Percentiles rank a stretch among this genome's conserved stretches.
phyloP scores from a whole-genome alignment of 2,797 vertebrate species.

The Arremon brunneinucha region DNA sequence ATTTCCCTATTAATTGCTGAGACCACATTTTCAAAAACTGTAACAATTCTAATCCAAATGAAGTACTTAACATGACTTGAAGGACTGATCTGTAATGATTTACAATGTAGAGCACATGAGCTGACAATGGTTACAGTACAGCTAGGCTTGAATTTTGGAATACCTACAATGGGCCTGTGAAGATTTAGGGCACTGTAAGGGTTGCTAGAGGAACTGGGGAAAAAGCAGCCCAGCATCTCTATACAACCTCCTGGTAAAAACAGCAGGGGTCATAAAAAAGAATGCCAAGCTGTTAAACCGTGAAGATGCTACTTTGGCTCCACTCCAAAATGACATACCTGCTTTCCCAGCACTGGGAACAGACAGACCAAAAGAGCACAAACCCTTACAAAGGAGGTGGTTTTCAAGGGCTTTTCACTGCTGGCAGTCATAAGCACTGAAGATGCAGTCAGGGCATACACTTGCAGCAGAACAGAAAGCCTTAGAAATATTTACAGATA shows the following conservation, averaged over 20 bases:
- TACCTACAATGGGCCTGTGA: not conserved
- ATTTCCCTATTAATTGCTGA: not conserved
- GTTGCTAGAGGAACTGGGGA: conserved; percentile 1
- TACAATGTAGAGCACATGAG: not conserved
- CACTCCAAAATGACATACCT: not conserved
- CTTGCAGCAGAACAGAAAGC: not conserved
- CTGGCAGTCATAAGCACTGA: not conserved
- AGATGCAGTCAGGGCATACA: not conserved
- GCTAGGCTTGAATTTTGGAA: not conserved
- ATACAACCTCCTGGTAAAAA: not conserved
- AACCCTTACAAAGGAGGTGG: not conserved
- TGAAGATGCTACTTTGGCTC: conserved; percentile 18
- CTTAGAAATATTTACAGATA: not conserved
- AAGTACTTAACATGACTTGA: not conserved
- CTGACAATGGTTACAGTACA: not conserved
- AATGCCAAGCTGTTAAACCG: not conserved
- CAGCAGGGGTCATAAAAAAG: not conserved
- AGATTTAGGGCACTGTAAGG: not conserved
- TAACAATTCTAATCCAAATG: not conserved
- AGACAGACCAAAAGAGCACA: not conserved
- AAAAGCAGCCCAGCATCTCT: not conserved
- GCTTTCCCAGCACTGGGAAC: not conserved
- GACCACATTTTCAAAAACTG: not conserved
- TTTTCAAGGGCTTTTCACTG: not conserved
- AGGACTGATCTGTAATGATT: not conserved